A percentile compares a stretch with the other conserved stretches of the same genome.
These are phyloP conservation scores for Sepiola atlantica DNA, from an alignment of 2,888 invertebrate genomes.

Conservation along the genomic window DNA sequence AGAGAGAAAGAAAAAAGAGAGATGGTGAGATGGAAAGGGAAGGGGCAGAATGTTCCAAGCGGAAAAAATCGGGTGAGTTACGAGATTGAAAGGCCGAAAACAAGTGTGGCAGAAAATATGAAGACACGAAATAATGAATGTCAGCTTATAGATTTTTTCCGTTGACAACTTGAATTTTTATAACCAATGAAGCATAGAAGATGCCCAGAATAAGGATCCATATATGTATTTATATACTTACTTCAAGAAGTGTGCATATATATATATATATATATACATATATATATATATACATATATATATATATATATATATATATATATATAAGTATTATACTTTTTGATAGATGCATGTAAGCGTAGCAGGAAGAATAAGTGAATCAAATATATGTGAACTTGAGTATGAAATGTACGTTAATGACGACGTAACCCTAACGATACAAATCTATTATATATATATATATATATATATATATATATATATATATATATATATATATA, in stretches of 20 bases:
- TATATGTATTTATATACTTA: not conserved
- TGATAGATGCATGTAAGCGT: no score
- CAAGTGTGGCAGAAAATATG: slow-evolving; percentile 32
- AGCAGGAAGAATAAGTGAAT: not conserved
- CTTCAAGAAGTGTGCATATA: not conserved
- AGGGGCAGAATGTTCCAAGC: not conserved
- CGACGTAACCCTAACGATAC: not conserved
- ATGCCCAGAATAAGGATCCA: not conserved
- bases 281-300: no score
- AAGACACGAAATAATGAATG: slow-evolving; percentile 13
- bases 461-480: not conserved
- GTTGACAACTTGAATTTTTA: not conserved
- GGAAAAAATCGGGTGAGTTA: not conserved
- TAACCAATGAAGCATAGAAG: slow-evolving; percentile 32
- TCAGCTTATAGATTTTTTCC: slow-evolving; percentile 32
- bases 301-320: not conserved
- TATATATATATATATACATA: slow-evolving; percentile 32
- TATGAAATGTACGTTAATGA: not conserved
- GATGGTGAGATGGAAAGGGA: not conserved
- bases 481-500: not conserved
- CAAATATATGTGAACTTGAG: no score
- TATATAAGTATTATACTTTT: no score
- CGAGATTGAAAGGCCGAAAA: not conserved
- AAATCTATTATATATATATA: not conserved
- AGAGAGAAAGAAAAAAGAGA: not conserved